These are phyloP conservation scores for Platyura marginata DNA, from an alignment of 1,140 invertebrate species.

Conservation along the genomic window DNA sequence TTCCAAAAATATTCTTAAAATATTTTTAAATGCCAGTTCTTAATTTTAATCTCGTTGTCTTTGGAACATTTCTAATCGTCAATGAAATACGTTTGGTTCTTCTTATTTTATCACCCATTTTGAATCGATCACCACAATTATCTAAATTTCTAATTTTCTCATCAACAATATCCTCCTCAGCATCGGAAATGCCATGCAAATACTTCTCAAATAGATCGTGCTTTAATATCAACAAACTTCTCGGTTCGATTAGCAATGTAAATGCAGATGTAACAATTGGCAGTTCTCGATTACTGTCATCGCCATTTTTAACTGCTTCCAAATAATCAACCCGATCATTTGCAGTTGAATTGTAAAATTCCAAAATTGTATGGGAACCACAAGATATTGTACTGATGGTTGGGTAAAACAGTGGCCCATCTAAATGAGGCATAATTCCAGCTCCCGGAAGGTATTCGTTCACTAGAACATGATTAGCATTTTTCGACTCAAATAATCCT, in stretches of 20 bases:
- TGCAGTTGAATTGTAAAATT: constrained; percentile 75
- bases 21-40: constrained; percentile 28
- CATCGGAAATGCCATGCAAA: constrained; percentile 78
- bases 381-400: constrained; percentile 83
- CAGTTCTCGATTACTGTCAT: background rate
- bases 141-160: constrained; percentile 47
- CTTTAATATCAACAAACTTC: constrained; percentile 74
- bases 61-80: constrained; percentile 87
- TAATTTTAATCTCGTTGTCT: constrained; percentile 62
- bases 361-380: constrained; percentile 74
- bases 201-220: constrained; percentile 69
- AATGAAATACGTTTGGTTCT: constrained; percentile 68
- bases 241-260: constrained; percentile 61
- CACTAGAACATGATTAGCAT: constrained; percentile 87
- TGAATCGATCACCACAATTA: constrained; percentile 33
- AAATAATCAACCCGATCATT: constrained; percentile 24
- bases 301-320: constrained; percentile 6
- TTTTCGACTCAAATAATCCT: constrained; percentile 53
- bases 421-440: constrained; percentile 88
- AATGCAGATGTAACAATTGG: constrained; percentile 24
- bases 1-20: no score
- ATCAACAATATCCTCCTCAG: constrained; percentile 45
- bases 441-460: constrained; percentile 91
- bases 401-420: constrained; percentile 86
- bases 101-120: constrained; percentile 31